Base-by-base conservation (phyloP, 2,888 invertebrate genomes). In the Caenorhabditis japonica region DNA sequence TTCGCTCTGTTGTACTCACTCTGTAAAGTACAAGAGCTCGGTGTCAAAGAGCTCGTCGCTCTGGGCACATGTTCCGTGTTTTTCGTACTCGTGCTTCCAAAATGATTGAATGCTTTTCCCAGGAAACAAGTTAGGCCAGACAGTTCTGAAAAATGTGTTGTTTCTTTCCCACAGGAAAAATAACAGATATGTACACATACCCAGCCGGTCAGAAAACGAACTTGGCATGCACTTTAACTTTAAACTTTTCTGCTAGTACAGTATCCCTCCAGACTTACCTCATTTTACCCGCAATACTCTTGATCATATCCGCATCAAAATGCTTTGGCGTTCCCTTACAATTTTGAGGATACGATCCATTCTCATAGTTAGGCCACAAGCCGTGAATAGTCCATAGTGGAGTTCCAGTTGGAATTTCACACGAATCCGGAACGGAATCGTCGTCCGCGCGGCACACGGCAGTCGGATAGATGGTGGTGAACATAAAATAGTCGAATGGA, bases 31-130 rank as follows among this genome's bases (percentile, higher is more conserved):
- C 10, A 60, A 36, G 4, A 80, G 60, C 38, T 80, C 77, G 1
- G 75, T 58, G n/a, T 64, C 64, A 34, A 76, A 62, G 2, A 39
- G 21, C 38, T 46, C 51, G 30, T 76, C 71, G 8, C 61, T 68
- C 39, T 78, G 73, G 15, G 74, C 74, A 66, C 81, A 81, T 2
- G 81, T 81, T 19, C 81, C 81, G 53, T 81, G 81, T 51, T 81
- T 81, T 13, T 81, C 81, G 15, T 74, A 81, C 43, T 81, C 81
- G 69, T 81, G 81, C 34, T 81, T 81, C 81, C 81, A 81, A 53
- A 81, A 79, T 0, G 69, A 71, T 19, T 55, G 47, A 10, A 53
- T 66, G 3, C 53, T 43, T 51, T 80, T 77, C n/a, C 34, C 55
- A 2, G 75, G 70, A 34, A 61, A 78, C 17, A 79, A 49, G 46